Conservation (phyloP, 2,113 vertebrate genomes). For the Channa maculata region DNA sequence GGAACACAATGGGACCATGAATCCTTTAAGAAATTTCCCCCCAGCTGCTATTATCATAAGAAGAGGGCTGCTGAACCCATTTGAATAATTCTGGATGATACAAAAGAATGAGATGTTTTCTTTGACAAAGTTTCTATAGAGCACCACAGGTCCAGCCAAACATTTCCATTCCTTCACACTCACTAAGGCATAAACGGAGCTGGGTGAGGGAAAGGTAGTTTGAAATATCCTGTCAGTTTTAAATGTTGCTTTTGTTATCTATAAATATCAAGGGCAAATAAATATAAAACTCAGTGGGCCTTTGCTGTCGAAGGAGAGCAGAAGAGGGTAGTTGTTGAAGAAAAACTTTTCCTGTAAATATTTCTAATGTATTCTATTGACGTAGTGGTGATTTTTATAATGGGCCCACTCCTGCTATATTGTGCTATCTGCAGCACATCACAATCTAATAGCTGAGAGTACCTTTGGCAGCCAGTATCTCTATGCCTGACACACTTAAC, state of each 20-base stretch:
- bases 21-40: slow-evolving; percentile 76
- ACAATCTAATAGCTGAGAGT: slow-evolving; percentile 76
- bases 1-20: slow-evolving; percentile 76
- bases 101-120: slow-evolving; percentile 76
- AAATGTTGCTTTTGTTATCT: slow-evolving; percentile 33
- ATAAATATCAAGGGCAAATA: slow-evolving; percentile 32
- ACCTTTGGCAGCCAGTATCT: slow-evolving; percentile 79
- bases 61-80: slow-evolving; percentile 75
- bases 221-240: slow-evolving; percentile 44
- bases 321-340: slow-evolving; percentile 27
- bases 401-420: slow-evolving; percentile 66
- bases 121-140: slow-evolving; percentile 73
- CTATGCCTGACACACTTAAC: slow-evolving; percentile 79
- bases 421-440: slow-evolving; percentile 74
- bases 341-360: slow-evolving; percentile 57
- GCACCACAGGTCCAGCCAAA: slow-evolving; percentile 57
- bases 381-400: slow-evolving; percentile 75
- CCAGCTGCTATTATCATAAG: slow-evolving; percentile 81
- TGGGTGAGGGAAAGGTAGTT: slow-evolving; percentile 10
- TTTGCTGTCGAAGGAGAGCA: slow-evolving; percentile 3
- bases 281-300: slow-evolving; percentile 28
- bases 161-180: slow-evolving; percentile 77
- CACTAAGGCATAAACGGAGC: slow-evolving; percentile 21
- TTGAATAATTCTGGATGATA: slow-evolving; percentile 79
- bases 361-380: slow-evolving; percentile 67